These are phyloP conservation scores for Crossaster papposus DNA, from an alignment of 53 echinoderm and acorn worm genomes.

Conservation along the genomic window DNA sequence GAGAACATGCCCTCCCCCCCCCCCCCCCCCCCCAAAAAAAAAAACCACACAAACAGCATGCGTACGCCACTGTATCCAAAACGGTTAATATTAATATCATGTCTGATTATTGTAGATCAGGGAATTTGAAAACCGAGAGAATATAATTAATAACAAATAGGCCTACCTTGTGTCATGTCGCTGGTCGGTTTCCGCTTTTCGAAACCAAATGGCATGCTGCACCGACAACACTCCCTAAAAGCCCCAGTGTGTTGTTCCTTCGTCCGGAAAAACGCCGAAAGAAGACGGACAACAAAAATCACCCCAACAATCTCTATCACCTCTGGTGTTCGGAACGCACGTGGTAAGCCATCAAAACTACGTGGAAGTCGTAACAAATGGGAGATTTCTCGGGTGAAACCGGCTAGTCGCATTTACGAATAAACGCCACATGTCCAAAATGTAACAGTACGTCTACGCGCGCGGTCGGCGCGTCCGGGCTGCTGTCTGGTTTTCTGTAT, in stretches of 20 bases:
- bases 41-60: too few relatives aligned
- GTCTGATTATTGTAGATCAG: too few relatives aligned
- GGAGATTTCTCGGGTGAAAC: neutral
- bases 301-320: slow-evolving; percentile 26
- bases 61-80: too few relatives aligned
- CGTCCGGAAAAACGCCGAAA: slow-evolving; percentile 45
- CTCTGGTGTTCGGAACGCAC: slow-evolving; percentile 30
- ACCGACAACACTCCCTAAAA: slow-evolving; percentile 55
- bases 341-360: slow-evolving; percentile 48
- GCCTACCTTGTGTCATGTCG: slow-evolving; percentile 58
- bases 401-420: neutral
- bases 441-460: too few relatives aligned
- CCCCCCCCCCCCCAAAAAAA: too few relatives aligned
- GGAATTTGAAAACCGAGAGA: too few relatives aligned
- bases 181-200: slow-evolving; percentile 62
- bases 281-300: neutral
- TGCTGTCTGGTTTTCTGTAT: neutral
- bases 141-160: too few relatives aligned
- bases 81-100: too few relatives aligned
- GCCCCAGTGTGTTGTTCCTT: slow-evolving; percentile 52
- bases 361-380: neutral
- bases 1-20: too few relatives aligned
- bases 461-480: too few relatives aligned
- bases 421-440: neutral
- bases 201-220: slow-evolving; percentile 61